Conservation (phyloP, 1,140 invertebrate species). For the Chelonus insularis region DNA sequence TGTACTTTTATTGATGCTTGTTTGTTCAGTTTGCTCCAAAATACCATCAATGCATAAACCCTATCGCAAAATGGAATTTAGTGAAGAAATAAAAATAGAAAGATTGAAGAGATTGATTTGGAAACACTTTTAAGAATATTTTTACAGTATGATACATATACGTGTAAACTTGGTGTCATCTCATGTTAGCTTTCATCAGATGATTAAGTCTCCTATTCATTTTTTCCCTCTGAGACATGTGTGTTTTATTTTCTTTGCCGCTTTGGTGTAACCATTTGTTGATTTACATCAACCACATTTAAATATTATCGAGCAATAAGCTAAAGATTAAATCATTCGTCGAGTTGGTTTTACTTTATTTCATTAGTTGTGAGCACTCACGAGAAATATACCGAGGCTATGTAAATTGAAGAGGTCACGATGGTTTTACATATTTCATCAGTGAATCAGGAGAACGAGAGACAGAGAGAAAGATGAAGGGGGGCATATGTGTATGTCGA, state of each 20-base stretch:
- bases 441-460: constrained; percentile 26
- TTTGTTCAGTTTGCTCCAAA: constrained; percentile 50
- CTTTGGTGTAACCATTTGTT: neutral
- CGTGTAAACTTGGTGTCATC: constrained; percentile 29
- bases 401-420: constrained; percentile 61
- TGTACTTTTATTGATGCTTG: constrained; percentile 58
- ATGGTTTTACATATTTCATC: constrained; percentile 60
- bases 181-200: constrained; percentile 30
- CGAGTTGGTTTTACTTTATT: constrained; percentile 45
- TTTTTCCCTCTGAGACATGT: neutral
- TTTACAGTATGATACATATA: constrained; percentile 18
- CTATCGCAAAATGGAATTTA: constrained; percentile 5
- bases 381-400: constrained; percentile 31
- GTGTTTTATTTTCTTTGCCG: neutral
- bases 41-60: constrained; percentile 15
- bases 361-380: constrained; percentile 6
- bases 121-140: constrained; percentile 15
- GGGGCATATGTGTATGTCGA: neutral
- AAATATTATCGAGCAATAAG: constrained; percentile 9
- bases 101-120: neutral
- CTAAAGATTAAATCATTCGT: constrained; percentile 33
- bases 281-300: constrained; percentile 2
- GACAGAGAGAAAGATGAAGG: neutral
- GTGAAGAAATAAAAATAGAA: neutral
- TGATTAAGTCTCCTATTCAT: constrained; percentile 8